Base-by-base conservation (phyloP, 64 coral and sea anemone species). In the Dendronephthya gigantea region DNA sequence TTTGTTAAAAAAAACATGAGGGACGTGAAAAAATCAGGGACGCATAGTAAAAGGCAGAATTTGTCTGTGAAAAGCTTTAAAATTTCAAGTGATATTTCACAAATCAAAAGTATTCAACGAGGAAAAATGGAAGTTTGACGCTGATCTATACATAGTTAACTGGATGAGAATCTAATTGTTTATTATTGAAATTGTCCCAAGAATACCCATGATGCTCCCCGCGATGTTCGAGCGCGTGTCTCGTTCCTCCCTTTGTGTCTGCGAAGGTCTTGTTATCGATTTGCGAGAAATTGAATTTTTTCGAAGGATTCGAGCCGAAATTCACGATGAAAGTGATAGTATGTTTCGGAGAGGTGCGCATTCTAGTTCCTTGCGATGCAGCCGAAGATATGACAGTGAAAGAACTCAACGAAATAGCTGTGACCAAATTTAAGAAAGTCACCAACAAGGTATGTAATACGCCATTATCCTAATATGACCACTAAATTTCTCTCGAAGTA, bases 261-360 rank as follows among this genome's bases (percentile, higher is more conserved):
- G 16, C 8, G 36, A 79, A 39, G 72, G 25, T 15, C 15, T 35
- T 2, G 19, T 39, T 79, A 5, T 79, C 22, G 3, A 8, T 79
- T 15, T 8, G 30, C 2, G 6, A 36, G 36, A 79, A 79, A 39
- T 33, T 79, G 13, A 29, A n/a, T n/a, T 17, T 9, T 39, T 34
- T 79, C 29, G 55, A 62, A 27, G 17, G 55, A 62, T 79, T 39
- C 37, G 11, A 4, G 30, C 15, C 15, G 72, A 36, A 79, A 16
- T 79, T 79, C 9, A 33, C 72, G 32, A 79, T 79, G 72, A 79
- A 79, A 39, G 72, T 79, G 7, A 79, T 79, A 36, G 72, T 79
- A 33, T 79, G 72, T 29, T 79, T 79, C 29, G 72, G 72, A 34
- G 72, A 79, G 15, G 36, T 39, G 34, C 72, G 72, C 14, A 39